Conservation (phyloP, 2,797 vertebrate species). For the Ara ararauna region DNA sequence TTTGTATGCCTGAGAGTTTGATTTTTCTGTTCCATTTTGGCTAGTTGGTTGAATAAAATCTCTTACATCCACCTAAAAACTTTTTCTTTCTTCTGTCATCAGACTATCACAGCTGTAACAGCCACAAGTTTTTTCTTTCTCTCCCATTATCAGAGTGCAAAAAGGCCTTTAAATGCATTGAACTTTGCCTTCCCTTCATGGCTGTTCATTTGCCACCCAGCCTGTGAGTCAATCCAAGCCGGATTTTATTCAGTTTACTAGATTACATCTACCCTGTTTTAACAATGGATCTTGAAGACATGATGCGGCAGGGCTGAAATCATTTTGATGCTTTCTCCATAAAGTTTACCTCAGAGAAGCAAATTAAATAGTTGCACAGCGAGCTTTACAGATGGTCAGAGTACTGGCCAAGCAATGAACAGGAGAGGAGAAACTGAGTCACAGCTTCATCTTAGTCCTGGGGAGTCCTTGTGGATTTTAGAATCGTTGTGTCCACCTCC, state of each 20-base stretch:
- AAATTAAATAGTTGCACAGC: background rate
- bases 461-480: background rate
- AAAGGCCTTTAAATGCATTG: background rate
- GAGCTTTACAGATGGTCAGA: background rate
- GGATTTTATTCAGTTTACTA: background rate
- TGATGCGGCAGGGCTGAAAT: background rate
- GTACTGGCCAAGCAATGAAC: background rate
- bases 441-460: background rate
- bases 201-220: background rate
- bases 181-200: background rate
- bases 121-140: background rate
- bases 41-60: background rate
- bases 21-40: background rate
- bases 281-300: background rate
- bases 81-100: background rate
- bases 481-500: background rate
- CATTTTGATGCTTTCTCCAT: background rate
- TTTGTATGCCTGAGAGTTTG: background rate
- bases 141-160: background rate
- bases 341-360: background rate
- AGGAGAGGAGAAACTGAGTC: background rate
- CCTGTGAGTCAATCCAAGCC: background rate
- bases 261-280: background rate
- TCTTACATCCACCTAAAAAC: background rate
- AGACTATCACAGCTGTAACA: background rate